Evolutionary conservation across 2,888 invertebrate genomes (phyloP), one percentile per base, ranked within the genome.

Genomic region (Cantharis rufa): DNA sequence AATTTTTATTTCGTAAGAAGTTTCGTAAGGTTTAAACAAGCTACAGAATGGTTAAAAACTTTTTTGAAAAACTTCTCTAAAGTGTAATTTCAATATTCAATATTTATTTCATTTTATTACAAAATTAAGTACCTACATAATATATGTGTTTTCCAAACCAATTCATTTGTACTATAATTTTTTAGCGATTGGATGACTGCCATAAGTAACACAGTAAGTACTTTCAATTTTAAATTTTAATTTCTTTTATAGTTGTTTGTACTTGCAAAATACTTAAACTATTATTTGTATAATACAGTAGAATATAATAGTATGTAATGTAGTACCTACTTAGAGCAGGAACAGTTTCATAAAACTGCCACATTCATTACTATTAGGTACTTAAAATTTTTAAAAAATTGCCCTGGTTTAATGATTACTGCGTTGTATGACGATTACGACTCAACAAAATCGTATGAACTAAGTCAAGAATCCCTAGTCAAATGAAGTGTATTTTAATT

Each of bases 141-240:
- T n/a, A 48, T n/a, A n/a, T 1, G 48, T 48, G 13, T n/a, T n/a
- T n/a, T n/a, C 0, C n/a, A 48, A 48, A 48, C 7, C 7, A 48
- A 48, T 5, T 48, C 48, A 48, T 48, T 48, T 7, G n/a, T 48
- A n/a, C 48, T n/a, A 48, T 48, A 48, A n/a, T 21, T 66, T 88
- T 87, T 80, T 89, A 94, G 94, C 87, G 94, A 94, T 82, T 94
- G 94, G 94, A 92, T 94, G 91, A 91, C 92, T 74, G 94, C 94
- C 73, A 94, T 94, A 84, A 93, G 93, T 81, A 94, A 94, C 89
- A 94, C 94, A 87, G 94, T 94, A 89, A 92, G 93, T 90, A 18
- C 13, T 18, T 15, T 24, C 15, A 24, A 69, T 48, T 48, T 48
- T 48, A 7, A n/a, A n/a, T n/a, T n/a, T 1, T 24, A 66, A 9